phyloP scores from a whole-genome alignment of 1,140 invertebrate species.

The Drosophila elegans region DNA sequence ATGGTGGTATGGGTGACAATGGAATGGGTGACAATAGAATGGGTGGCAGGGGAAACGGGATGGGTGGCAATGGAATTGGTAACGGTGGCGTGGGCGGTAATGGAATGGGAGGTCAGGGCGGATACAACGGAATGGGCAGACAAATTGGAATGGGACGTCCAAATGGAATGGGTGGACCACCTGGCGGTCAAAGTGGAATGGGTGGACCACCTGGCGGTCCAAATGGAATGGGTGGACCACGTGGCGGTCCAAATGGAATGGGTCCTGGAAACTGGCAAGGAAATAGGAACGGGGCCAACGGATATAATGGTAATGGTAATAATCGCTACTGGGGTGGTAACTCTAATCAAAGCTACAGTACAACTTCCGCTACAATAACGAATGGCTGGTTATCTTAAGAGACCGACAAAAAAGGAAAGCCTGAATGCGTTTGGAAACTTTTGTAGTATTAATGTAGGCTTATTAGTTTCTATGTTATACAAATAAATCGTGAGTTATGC shows the following conservation, averaged over 20 bases:
- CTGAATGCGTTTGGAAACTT: not conserved
- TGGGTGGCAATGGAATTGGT: conserved; percentile 17
- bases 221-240: conserved; percentile 14
- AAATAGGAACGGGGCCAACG: conserved; percentile 14
- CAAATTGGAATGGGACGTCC: conserved; percentile 10
- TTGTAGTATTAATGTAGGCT: not conserved
- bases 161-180: conserved; percentile 29
- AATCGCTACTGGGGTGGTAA: not conserved
- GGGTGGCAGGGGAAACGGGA: too few relatives aligned
- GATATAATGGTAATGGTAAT: conserved; percentile 9
- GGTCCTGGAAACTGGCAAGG: conserved; percentile 16
- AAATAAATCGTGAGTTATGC: conserved; percentile 14
- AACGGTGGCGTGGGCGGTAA: not conserved
- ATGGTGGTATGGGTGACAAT: not conserved
- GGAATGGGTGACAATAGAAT: too few relatives aligned
- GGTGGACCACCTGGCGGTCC: not conserved
- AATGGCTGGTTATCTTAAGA: conserved; percentile 8
- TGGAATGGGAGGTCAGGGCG: not conserved
- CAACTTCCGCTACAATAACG: conserved; percentile 11
- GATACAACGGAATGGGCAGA: conserved; percentile 5
- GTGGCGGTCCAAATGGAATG: not conserved
- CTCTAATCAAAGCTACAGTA: conserved; percentile 12
- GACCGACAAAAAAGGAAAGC: not conserved
- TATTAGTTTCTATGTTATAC: not conserved
- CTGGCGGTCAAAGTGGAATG: not conserved